Evolutionary conservation across 1,140 invertebrate genomes (phyloP), one percentile per base, ranked within the genome.

Genomic region (Lycorma delicatula): DNA sequence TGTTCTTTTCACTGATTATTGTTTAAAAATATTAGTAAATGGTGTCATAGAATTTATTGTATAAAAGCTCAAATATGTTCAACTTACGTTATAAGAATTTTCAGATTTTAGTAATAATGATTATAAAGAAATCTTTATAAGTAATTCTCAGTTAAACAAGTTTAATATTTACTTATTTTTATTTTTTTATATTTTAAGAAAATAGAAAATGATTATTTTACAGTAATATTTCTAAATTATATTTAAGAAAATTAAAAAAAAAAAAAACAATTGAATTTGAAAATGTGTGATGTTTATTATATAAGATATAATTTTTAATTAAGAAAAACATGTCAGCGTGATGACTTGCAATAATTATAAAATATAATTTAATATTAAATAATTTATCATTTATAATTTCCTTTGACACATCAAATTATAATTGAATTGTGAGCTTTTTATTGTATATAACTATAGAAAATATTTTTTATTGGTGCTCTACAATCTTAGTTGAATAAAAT

Each of bases 381-480:
- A 44, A 7, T 44, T 20, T 44, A 7, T 44, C 2, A 44, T 44
- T 13, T 22, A 44, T 44, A 44, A n/a, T n/a, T 22, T 22, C 41
- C 18, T 44, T 44, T 1, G 3, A 44, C 16, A 22, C 23, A 44
- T 44, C 16, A 9, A 12, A 16, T 41, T 44, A 22, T 20, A 44
- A 20, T 7, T 5, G 23, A 44, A 44, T 20, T 44, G 16, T 44
- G 41, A 44, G 41, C 41, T 44, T 44, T 44, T 44, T 16, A 44
- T 44, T 44, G 41, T 44, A 44, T 20, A 44, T 44, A 44, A 20
- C n/a, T n/a, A n/a, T n/a, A n/a, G n/a, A 44, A 4, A 22, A 44
- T 16, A 20, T 20, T 44, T 44, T 44, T 44, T 20, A 44, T 44
- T 22, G 41, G 41, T 44, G 41, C 41, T 44, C 41, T 44, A 44